Conservation (phyloP, 2,797 vertebrate species). For the Phoebastria nigripes region DNA sequence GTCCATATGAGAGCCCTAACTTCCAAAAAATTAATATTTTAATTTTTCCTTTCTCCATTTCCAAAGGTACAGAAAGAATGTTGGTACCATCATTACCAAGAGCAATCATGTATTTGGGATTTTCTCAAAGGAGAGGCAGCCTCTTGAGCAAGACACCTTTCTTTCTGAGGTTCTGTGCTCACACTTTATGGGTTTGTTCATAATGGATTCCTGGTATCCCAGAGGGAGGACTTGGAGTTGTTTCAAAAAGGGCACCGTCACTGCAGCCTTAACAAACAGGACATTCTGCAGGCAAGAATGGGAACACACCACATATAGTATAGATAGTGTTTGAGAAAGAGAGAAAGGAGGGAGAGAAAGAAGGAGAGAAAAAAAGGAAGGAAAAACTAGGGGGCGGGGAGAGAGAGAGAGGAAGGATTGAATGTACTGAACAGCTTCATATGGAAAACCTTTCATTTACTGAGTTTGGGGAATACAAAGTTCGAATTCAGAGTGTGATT, state of each 20-base stretch:
- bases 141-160: not conserved
- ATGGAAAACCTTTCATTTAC: not conserved
- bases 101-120: not conserved
- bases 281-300: not conserved
- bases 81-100: not conserved
- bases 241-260: not conserved
- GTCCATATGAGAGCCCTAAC: not conserved
- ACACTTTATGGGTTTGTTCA: not conserved
- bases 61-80: not conserved
- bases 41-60: not conserved
- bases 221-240: not conserved
- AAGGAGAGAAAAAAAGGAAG: not conserved
- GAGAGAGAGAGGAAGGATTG: not conserved
- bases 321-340: not conserved
- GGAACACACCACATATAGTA: accelerated
- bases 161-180: not conserved
- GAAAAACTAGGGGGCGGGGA: not conserved
- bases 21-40: not conserved
- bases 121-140: not conserved
- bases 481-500: not conserved
- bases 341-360: not conserved
- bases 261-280: not conserved
- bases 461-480: not conserved
- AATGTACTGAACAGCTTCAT: not conserved
- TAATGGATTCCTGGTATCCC: not conserved